phyloP scores from a whole-genome alignment of 2,888 invertebrate species.

The Drosophila flavopinicola region DNA sequence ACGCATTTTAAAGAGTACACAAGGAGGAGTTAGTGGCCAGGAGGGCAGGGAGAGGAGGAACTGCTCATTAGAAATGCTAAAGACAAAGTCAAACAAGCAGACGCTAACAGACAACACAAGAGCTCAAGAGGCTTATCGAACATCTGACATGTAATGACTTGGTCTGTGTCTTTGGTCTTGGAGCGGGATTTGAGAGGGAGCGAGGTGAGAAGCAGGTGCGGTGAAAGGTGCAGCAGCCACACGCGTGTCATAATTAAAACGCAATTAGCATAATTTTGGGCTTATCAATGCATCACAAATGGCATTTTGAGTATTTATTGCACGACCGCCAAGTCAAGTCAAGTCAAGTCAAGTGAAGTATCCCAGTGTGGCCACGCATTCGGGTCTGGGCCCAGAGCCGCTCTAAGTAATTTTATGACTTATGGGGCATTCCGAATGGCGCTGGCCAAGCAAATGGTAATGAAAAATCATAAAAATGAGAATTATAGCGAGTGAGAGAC shows the following conservation, averaged over 20 bases:
- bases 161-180: conserved; percentile 9
- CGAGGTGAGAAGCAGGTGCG: conserved; percentile 23
- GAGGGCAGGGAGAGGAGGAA: neutral
- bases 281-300: conserved; percentile 76
- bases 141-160: conserved; percentile 65
- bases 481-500: conserved; percentile 55
- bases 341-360: conserved; percentile 11
- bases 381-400: neutral
- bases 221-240: conserved; percentile 55
- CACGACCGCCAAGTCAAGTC: conserved; percentile 31
- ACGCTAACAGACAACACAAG: conserved; percentile 51
- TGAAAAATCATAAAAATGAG: conserved; percentile 72
- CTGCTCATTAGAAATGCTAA: conserved; percentile 65
- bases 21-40: conserved; percentile 1
- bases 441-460: conserved; percentile 63
- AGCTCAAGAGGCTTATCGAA: conserved; percentile 66
- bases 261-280: conserved; percentile 75
- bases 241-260: conserved; percentile 76
- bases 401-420: conserved; percentile 72
- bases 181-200: neutral
- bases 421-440: conserved; percentile 54
- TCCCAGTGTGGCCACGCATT: conserved; percentile 1
- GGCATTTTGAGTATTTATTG: conserved; percentile 63
- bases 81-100: conserved; percentile 68
- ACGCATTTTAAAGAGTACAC: conserved; percentile 64